Evolutionary conservation across 1,140 invertebrate genomes (phyloP).

Genomic region (Lordiphosa clarofinis): DNA sequence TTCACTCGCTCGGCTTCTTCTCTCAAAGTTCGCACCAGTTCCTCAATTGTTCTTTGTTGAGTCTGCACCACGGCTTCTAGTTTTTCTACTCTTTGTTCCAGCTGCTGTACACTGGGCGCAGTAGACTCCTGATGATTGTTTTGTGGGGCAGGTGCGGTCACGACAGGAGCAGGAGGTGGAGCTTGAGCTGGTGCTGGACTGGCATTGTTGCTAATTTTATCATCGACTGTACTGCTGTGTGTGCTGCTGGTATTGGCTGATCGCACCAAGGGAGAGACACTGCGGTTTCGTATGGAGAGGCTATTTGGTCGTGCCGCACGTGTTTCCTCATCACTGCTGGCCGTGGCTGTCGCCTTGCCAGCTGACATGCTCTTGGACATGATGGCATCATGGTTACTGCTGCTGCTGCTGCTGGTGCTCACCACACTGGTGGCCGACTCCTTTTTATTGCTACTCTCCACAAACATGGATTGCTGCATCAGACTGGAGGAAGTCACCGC

Average conservation of each 20-base stretch:
- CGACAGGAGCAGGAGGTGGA: constrained; percentile 18
- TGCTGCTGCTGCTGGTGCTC: constrained; percentile 44
- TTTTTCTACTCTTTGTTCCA: constrained; percentile 81
- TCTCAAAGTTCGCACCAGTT: constrained; percentile 81
- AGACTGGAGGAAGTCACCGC: constrained; percentile 62
- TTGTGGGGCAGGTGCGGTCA: constrained; percentile 60
- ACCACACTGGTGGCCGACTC: constrained; percentile 20
- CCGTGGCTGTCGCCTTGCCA: constrained; percentile 23
- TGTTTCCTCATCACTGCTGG: constrained; percentile 61
- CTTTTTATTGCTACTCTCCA: constrained; percentile 55
- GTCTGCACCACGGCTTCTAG: constrained; percentile 82
- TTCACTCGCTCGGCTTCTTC: constrained; percentile 82
- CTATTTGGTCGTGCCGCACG: constrained; percentile 65
- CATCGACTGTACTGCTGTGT: constrained; percentile 26
- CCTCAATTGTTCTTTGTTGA: constrained; percentile 83
- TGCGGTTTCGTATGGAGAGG: constrained; percentile 71
- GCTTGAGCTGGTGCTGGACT: constrained; percentile 38
- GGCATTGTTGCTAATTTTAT: constrained; percentile 41
- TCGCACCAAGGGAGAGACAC: constrained; percentile 59
- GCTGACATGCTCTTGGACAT: constrained; percentile 55
- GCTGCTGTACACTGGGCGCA: constrained; percentile 66
- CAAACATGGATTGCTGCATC: constrained; percentile 60
- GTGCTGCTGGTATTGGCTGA: constrained; percentile 40
- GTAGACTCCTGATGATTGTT: constrained; percentile 24
- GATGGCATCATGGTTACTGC: constrained; percentile 52